Evolutionary conservation across 2,797 vertebrate genomes (phyloP), one percentile per base, ranked within the genome.

Genomic region (Sciaenops ocellatus): DNA sequence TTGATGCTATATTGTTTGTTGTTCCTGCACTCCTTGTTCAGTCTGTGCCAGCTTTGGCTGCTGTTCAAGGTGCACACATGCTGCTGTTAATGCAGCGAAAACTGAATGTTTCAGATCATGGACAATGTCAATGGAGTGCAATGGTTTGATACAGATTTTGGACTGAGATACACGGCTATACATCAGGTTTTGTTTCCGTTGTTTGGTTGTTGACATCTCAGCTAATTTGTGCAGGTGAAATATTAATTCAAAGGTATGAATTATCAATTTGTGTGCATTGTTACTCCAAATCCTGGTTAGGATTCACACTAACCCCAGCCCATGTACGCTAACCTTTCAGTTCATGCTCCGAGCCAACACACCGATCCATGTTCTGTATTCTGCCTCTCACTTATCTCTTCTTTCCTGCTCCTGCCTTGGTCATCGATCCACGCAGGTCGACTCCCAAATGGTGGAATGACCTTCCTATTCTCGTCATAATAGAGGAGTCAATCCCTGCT

Each of bases 391-490:
- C 69, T 56, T 34, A 50, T 0, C 42, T 72, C 57, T 50, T 55
- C 67, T 63, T 63, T 22, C 74, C 65, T 42, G 54, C 72, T 50
- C 69, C 74, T 72, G 62, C 59, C 44, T 20, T 12, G 60, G 44
- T 12, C 63, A 84, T 88, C 55, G 81, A 85, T 84, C 81, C 67
- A 44, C 12, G 0, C 26, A 59, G 41, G 62, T 65, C 51, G 47
- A 66, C 78, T 69, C 78, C 63, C 64, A 60, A 24, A 73, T 51
- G 78, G 60, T 52, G 78, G 26, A 57, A 47, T 76, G 78, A 85
- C 83, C 83, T 83, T 79, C 80, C 52, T 69, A 12, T 72, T 76
- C 59, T 24, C 20, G 57, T 75, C 63, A 62, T 74, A 65, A 79
- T 15, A 54, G 15, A 73, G 42, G 63, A 82, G 56, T 60, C 50